Evolutionary conservation across 1,140 invertebrate genomes (phyloP).

Genomic region (Pogonognathellus flavescens): DNA sequence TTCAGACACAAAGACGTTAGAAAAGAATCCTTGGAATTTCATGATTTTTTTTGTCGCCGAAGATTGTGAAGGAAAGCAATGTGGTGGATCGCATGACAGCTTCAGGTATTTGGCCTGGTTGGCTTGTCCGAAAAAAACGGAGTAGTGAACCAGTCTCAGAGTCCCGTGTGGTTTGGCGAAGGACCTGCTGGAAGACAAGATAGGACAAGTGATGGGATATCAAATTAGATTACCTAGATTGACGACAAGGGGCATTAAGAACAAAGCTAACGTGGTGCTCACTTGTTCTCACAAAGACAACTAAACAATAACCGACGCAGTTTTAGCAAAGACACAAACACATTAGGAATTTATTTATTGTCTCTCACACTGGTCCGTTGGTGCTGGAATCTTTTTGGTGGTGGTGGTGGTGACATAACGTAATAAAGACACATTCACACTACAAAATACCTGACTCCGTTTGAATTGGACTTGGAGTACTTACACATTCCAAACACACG

Average conservation of each 20-base stretch:
- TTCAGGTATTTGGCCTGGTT: constrained; percentile 41
- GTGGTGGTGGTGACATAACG: constrained; percentile 28
- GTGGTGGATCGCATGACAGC: constrained; percentile 2
- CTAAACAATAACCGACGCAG: constrained; percentile 32
- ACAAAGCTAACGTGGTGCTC: constrained; percentile 45
- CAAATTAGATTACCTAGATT: constrained; percentile 46
- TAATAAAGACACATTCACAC: constrained; percentile 22
- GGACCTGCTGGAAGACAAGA: constrained; percentile 36
- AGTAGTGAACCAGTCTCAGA: constrained; percentile 25
- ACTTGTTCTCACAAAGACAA: constrained; percentile 34
- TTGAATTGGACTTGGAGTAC: neutral
- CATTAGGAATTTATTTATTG: constrained; percentile 43
- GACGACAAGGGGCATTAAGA: constrained; percentile 45
- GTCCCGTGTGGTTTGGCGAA: constrained; percentile 34
- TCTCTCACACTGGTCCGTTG: neutral
- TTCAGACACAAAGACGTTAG: neutral
- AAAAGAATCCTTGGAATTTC: constrained; percentile 14
- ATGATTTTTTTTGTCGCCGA: neutral
- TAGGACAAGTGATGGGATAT: constrained; percentile 44
- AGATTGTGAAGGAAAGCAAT: constrained; percentile 10
- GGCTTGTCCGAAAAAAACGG: constrained; percentile 1
- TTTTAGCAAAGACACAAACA: constrained; percentile 13
- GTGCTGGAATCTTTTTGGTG: constrained; percentile 8
- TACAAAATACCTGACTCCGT: neutral
- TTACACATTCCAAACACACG: too few relatives aligned